Percentiles rank a stretch among this genome's conserved stretches.
Conservation (phyloP, 2,113 vertebrate genomes). For the Aldabrachelys gigantea region DNA sequence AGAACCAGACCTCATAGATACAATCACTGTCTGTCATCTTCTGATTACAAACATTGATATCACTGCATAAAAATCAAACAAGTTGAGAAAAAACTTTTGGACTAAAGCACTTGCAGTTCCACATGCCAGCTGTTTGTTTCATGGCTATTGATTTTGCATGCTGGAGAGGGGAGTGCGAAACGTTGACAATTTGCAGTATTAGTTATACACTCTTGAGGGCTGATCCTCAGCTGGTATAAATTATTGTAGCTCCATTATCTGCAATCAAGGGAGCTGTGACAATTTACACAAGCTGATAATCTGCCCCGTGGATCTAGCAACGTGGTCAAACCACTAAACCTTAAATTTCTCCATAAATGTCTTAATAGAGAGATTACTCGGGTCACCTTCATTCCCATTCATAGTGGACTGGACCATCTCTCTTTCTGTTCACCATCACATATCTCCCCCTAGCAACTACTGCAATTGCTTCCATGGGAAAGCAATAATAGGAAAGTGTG, state of each 20-base stretch:
- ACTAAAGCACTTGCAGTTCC: neutral
- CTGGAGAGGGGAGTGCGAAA: neutral
- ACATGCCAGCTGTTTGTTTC: neutral
- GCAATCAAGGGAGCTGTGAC: neutral
- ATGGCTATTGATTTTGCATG: neutral
- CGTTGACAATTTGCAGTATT: neutral
- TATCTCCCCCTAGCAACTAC: neutral
- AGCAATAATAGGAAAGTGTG: accelerated
- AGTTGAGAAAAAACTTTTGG: slow-evolving; percentile 51
- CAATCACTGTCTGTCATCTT: neutral
- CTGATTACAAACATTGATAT: neutral
- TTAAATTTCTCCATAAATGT: neutral
- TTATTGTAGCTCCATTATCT: neutral
- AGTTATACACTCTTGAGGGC: neutral
- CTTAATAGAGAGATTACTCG: neutral
- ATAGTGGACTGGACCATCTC: accelerated
- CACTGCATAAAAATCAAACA: neutral
- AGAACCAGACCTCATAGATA: neutral
- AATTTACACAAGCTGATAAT: neutral
- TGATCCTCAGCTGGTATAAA: neutral
- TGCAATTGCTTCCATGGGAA: neutral
- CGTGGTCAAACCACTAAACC: neutral
- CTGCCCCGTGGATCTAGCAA: neutral
- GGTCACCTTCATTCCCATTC: accelerated
- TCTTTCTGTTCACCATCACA: neutral